Evolutionary conservation across 2,113 vertebrate genomes (phyloP).

Genomic region (Sterna hirundo): DNA sequence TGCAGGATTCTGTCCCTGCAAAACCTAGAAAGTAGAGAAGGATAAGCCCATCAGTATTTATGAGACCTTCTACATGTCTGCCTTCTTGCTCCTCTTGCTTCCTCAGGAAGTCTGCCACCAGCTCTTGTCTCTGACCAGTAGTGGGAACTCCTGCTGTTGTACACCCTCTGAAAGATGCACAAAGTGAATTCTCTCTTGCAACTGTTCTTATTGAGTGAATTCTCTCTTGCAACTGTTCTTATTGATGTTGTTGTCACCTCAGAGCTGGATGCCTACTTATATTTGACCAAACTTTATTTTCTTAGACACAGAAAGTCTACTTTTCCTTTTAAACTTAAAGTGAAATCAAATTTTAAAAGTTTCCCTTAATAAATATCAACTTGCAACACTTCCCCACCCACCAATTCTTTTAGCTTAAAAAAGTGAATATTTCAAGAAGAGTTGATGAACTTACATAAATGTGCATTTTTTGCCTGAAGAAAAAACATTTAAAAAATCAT

Average conservation of each 20-base stretch:
- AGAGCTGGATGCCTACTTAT: neutral
- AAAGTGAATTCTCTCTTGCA: neutral
- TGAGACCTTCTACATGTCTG: neutral
- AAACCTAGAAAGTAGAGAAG: neutral
- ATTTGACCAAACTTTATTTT: neutral
- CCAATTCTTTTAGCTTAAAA: neutral
- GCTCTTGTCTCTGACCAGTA: neutral
- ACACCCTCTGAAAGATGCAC: neutral
- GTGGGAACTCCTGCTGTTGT: neutral
- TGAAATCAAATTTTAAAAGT: neutral
- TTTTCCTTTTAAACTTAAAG: neutral
- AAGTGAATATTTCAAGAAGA: neutral
- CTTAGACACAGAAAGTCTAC: neutral
- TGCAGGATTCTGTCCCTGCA: neutral
- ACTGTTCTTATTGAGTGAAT: neutral
- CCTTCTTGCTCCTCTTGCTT: neutral
- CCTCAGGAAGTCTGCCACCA: neutral
- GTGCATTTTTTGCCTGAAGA: neutral
- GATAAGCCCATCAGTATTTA: neutral
- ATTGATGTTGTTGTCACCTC: neutral
- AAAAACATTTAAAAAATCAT: neutral
- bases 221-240: neutral
- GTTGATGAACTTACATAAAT: neutral
- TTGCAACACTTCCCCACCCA: fast-evolving
- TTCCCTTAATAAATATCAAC: neutral